Conservation (phyloP, 2,797 vertebrate species). For the Lepus townsendii region DNA sequence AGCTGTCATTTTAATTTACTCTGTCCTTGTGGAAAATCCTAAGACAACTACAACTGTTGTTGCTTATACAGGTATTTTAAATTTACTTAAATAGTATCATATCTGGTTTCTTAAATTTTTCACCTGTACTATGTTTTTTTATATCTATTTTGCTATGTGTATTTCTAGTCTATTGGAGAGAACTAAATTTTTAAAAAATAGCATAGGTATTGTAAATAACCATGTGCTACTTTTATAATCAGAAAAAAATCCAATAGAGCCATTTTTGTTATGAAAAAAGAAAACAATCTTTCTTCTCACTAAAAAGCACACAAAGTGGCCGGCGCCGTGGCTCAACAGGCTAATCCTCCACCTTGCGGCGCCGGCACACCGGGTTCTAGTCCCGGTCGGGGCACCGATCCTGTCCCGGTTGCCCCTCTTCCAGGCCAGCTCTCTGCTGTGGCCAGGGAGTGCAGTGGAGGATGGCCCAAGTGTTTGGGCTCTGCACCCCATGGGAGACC, state of each 20-base stretch:
- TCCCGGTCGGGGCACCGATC: too few species aligned
- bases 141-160: constrained; percentile 14
- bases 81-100: constrained; percentile 44
- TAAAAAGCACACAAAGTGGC: constrained; percentile 37
- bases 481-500: too few species aligned
- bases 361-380: too few species aligned
- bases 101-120: constrained; percentile 56
- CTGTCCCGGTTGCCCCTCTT: too few species aligned
- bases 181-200: constrained; percentile 19
- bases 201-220: constrained; percentile 50
- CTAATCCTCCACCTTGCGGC: too few species aligned
- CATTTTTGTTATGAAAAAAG: constrained; percentile 54
- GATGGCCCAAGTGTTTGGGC: too few species aligned
- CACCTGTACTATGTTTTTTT: constrained; percentile 61
- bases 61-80: constrained; percentile 38
- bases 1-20: not conserved
- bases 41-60: not conserved
- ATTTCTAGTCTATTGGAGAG: constrained; percentile 3
- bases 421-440: too few species aligned
- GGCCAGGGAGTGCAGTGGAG: too few species aligned
- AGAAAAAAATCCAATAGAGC: constrained; percentile 43
- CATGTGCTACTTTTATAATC: constrained; percentile 61
- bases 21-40: not conserved
- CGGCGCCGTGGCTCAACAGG: too few species aligned
- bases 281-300: constrained; percentile 50